Conservation (phyloP, 2,888 invertebrate genomes). For the Lamellibrachia columna region DNA sequence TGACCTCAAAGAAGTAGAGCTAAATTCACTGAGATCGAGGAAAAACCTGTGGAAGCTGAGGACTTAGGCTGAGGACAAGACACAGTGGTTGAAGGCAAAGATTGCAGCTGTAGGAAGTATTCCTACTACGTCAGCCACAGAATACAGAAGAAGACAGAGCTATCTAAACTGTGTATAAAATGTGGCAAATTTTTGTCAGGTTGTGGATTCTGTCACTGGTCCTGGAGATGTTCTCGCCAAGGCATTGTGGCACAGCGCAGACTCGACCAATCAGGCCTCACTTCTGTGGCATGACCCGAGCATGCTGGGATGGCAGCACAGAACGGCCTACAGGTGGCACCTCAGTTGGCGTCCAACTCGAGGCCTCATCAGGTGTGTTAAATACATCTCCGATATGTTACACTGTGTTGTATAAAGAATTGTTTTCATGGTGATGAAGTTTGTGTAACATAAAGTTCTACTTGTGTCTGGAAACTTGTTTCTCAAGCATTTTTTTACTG, state of each 20-base stretch:
- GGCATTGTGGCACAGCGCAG: conserved; percentile 49
- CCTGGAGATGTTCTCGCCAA: conserved; percentile 44
- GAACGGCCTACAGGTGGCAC: conserved; percentile 50
- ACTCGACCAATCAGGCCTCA: conserved; percentile 41
- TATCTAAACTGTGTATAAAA: not conserved
- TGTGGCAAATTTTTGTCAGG: conserved; percentile 33
- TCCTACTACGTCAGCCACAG: too few relatives aligned
- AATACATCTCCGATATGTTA: not conserved
- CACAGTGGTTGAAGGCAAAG: too few relatives aligned
- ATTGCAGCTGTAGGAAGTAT: too few relatives aligned
- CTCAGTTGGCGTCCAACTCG: conserved; percentile 44
- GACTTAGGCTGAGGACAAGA: too few relatives aligned
- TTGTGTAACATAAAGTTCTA: not conserved
- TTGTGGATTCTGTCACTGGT: conserved; percentile 46
- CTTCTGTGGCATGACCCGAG: conserved; percentile 52
- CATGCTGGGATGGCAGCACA: conserved; percentile 48
- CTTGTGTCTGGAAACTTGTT: not conserved
- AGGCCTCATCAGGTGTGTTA: conserved; percentile 27
- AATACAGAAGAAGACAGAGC: too few relatives aligned
- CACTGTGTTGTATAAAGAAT: not conserved
- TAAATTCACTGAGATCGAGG: too few relatives aligned
- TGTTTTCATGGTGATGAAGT: not conserved
- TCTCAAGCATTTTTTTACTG: not conserved
- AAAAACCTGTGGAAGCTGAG: too few relatives aligned
- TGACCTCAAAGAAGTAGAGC: too few relatives aligned